Conservation (phyloP, 2,888 invertebrate genomes). For the Eulithis prunata region DNA sequence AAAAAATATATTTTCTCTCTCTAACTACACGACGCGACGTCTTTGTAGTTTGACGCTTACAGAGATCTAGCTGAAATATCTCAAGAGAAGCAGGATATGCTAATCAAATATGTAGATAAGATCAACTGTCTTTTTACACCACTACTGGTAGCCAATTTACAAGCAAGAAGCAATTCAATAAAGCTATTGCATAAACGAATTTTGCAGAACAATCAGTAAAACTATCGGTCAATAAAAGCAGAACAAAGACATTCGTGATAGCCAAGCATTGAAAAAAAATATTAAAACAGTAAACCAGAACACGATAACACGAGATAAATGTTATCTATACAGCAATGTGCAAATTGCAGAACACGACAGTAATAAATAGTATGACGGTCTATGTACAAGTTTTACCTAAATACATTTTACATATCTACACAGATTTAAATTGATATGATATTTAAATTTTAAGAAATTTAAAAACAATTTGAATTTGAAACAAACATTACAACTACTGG, state of each 20-base stretch:
- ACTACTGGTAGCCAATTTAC: constrained; percentile 12
- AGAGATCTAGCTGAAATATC: constrained; percentile 27
- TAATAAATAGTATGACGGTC: constrained; percentile 1
- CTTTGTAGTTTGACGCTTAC: too few relatives aligned
- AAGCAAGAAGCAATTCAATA: constrained; percentile 15
- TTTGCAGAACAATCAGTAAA: constrained; percentile 35
- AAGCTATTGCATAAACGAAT: constrained; percentile 24
- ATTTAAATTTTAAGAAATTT: constrained; percentile 1
- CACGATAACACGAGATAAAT: constrained; percentile 54
- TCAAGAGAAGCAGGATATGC: constrained; percentile 37
- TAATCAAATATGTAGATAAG: constrained; percentile 32
- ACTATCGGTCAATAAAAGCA: constrained; percentile 38
- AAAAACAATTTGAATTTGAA: not conserved
- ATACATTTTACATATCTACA: not conserved
- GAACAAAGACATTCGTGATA: constrained; percentile 47
- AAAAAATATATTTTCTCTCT: too few relatives aligned
- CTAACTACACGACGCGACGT: too few relatives aligned
- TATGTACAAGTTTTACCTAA: constrained; percentile 8
- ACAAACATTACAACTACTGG: too few relatives aligned
- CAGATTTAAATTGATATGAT: not conserved
- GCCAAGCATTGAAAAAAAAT: constrained; percentile 41
- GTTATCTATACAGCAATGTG: constrained; percentile 55
- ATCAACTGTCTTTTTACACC: constrained; percentile 26
- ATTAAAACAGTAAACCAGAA: constrained; percentile 56
- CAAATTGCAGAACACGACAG: constrained; percentile 28